These are phyloP conservation scores for Tortricodes alternella DNA, from an alignment of 2,888 invertebrate genomes.

Conservation along the genomic window DNA sequence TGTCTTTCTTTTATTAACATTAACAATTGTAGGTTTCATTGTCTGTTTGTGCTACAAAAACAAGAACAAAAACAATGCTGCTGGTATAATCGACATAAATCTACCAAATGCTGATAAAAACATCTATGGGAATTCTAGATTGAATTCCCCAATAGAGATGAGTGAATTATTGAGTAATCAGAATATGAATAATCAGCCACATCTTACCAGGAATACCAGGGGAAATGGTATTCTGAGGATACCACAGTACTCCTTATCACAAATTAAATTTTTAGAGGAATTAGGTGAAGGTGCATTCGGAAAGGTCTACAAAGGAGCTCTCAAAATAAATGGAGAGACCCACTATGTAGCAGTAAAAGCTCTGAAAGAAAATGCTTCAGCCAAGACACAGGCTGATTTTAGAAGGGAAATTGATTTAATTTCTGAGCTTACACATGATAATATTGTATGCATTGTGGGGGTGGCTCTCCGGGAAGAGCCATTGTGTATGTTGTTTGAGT, in stretches of 20 bases:
- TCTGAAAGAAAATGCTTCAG: constrained; percentile 94
- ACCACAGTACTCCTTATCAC: constrained; percentile 92
- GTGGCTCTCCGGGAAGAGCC: constrained; percentile 95
- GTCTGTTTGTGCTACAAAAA: constrained; percentile 86
- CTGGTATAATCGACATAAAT: constrained; percentile 87
- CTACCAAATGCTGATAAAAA: constrained; percentile 89
- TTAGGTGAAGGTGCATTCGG: constrained; percentile 98
- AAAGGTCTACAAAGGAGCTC: constrained; percentile 97
- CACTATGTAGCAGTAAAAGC: constrained; percentile 96
- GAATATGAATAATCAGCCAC: constrained; percentile 71
- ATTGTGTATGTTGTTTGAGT: constrained; percentile 98
- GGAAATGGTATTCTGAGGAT: constrained; percentile 84
- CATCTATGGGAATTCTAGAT: constrained; percentile 90
- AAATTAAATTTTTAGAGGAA: constrained; percentile 94
- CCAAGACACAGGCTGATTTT: constrained; percentile 96
- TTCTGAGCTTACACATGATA: constrained; percentile 96
- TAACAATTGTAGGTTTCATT: constrained; percentile 66
- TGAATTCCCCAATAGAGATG: constrained; percentile 92
- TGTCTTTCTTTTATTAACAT: constrained; percentile 82
- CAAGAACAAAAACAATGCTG: constrained; percentile 80
- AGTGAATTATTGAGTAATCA: constrained; percentile 87
- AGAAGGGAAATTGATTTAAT: constrained; percentile 96
- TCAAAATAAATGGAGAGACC: constrained; percentile 86
- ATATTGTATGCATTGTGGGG: constrained; percentile 97
- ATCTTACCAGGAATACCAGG: constrained; percentile 70